A percentile compares a stretch with the other conserved stretches of the same genome.
Evolutionary conservation across 2,113 vertebrate genomes (phyloP).

Genomic region (Peromyscus californicus): DNA sequence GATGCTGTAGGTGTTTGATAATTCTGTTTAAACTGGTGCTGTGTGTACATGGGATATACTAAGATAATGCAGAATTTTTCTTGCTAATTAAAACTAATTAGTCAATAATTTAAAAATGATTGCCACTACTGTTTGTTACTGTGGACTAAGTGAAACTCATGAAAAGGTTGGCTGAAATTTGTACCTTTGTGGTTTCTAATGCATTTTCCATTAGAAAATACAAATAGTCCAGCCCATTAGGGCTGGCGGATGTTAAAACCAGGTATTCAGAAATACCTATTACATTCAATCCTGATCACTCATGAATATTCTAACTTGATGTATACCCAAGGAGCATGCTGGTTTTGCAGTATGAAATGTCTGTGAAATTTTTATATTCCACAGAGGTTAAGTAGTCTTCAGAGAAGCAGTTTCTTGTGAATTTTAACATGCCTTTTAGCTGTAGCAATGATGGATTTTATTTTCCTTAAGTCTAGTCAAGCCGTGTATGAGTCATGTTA

Average conservation of each 20-base stretch:
- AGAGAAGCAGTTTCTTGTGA: conserved; percentile 74
- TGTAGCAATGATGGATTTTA: conserved; percentile 79
- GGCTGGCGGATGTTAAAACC: background rate
- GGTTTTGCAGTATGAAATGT: conserved; percentile 79
- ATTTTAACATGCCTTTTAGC: conserved; percentile 80
- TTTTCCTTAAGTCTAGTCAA: conserved; percentile 72
- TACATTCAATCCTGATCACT: conserved; percentile 36
- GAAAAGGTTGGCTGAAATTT: conserved; percentile 40
- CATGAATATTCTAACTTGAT: conserved; percentile 55
- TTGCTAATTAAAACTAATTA: conserved; percentile 31
- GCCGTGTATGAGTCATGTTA: conserved; percentile 81
- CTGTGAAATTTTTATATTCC: conserved; percentile 76
- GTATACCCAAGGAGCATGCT: conserved; percentile 64
- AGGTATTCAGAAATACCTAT: conserved; percentile 29
- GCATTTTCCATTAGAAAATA: conserved; percentile 55
- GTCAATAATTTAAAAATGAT: conserved; percentile 15
- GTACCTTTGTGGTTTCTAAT: conserved; percentile 51
- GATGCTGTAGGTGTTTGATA: conserved; percentile 80
- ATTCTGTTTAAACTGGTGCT: conserved; percentile 85
- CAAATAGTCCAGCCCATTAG: background rate
- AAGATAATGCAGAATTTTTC: conserved; percentile 33
- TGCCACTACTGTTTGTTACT: conserved; percentile 48
- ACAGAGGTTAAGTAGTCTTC: conserved; percentile 72
- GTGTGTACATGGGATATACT: conserved; percentile 85
- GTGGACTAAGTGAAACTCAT: conserved; percentile 31